These are phyloP conservation scores for Misgurnus mizolepis DNA, from an alignment of 2,113 vertebrate species.

Conservation along the genomic window DNA sequence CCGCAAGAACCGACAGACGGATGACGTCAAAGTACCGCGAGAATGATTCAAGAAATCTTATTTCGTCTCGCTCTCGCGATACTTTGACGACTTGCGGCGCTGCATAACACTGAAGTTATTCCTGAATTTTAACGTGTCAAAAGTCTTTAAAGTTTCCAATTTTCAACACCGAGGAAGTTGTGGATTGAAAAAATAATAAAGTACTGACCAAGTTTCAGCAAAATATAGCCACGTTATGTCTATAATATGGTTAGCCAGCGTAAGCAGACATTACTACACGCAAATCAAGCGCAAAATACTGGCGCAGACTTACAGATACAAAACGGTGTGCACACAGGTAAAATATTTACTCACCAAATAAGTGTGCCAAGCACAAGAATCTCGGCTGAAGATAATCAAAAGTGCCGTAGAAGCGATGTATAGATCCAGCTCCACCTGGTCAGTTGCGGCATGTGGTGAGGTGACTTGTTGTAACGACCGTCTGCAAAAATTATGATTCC, in stretches of 20 bases:
- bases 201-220: not conserved
- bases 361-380: not conserved
- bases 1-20: too few species aligned
- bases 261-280: not conserved
- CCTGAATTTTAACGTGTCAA: not conserved
- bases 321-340: not conserved
- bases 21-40: too few species aligned
- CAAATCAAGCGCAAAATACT: not conserved
- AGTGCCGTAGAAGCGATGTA: slow-evolving; percentile 1
- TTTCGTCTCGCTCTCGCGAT: not conserved
- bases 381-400: not conserved
- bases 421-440: not conserved
- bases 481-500: not conserved
- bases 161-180: slow-evolving; percentile 6
- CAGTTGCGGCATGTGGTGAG: not conserved
- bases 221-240: not conserved
- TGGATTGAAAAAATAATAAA: slow-evolving; percentile 1
- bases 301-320: not conserved
- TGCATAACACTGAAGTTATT: not conserved
- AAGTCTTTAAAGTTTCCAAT: not conserved
- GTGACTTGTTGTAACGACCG: not conserved
- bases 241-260: not conserved
- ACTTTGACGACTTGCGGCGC: too few species aligned
- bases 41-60: too few species aligned
- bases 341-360: slow-evolving; percentile 9